A percentile compares a stretch with the other conserved stretches of the same genome.
Conservation (phyloP, 2,888 invertebrate species). For the Pheosia gnoma region DNA sequence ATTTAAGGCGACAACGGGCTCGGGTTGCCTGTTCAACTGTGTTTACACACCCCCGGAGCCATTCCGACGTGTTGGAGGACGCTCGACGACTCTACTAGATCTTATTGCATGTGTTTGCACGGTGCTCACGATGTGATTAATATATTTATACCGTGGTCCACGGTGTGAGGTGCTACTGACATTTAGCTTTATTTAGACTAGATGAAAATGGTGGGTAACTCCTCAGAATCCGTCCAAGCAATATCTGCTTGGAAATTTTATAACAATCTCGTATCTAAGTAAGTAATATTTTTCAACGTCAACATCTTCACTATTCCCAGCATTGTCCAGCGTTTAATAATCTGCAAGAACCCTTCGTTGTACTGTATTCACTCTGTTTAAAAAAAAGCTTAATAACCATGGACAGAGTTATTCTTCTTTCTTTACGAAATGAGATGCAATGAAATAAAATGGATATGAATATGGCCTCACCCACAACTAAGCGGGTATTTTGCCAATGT, state of each 20-base stretch:
- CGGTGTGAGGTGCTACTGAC: not conserved
- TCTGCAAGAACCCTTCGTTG: not conserved
- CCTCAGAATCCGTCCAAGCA: not conserved
- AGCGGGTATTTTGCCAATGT: too few species aligned
- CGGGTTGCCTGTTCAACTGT: constrained; percentile 22
- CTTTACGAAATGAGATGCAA: too few species aligned
- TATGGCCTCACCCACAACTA: too few species aligned
- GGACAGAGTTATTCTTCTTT: not conserved
- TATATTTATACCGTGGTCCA: constrained; percentile 9
- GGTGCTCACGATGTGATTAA: constrained; percentile 19
- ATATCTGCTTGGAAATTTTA: not conserved
- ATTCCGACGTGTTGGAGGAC: constrained; percentile 24
- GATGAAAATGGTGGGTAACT: not conserved
- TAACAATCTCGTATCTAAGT: not conserved
- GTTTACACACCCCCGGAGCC: constrained; percentile 32
- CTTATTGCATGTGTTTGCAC: constrained; percentile 23
- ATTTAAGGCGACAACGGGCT: constrained; percentile 27
- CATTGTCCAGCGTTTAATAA: not conserved
- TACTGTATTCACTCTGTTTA: not conserved
- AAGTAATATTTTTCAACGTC: not conserved
- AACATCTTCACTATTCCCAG: not conserved
- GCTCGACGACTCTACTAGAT: constrained; percentile 16
- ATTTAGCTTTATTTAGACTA: not conserved
- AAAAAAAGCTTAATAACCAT: not conserved
- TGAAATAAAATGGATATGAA: too few species aligned